Conservation (phyloP, 2,797 vertebrate species). For the Chelonia mydas region DNA sequence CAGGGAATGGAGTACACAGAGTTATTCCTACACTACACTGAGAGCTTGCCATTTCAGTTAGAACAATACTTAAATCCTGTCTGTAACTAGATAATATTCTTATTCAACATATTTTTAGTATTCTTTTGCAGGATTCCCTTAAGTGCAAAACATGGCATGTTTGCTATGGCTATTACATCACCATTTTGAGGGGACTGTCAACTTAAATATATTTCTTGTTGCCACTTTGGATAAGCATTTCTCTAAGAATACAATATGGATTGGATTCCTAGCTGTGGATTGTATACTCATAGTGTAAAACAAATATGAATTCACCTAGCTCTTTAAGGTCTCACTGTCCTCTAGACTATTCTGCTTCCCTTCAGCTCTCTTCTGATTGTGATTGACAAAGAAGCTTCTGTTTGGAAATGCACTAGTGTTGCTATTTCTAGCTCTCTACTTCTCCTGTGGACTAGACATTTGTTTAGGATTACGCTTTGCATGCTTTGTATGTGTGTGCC, state of each 20-base stretch:
- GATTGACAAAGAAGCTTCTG: not conserved
- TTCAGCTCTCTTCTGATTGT: not conserved
- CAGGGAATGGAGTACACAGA: not conserved
- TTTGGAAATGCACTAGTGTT: not conserved
- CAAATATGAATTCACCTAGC: not conserved
- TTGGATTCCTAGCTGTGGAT: not conserved
- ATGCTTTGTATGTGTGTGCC: not conserved
- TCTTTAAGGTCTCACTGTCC: not conserved
- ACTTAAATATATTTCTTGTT: not conserved
- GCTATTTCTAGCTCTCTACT: not conserved
- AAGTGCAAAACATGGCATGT: not conserved
- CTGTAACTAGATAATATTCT: not conserved
- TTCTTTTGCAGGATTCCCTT: not conserved
- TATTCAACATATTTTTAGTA: not conserved
- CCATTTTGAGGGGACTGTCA: not conserved
- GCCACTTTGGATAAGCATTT: not conserved
- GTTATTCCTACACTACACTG: not conserved
- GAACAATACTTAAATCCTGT: not conserved
- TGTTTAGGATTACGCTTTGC: not conserved
- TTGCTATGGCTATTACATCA: not conserved
- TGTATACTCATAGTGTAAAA: not conserved
- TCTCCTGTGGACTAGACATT: not conserved
- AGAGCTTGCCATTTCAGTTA: not conserved
- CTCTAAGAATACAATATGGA: not conserved
- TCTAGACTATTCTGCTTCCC: not conserved